A percentile compares a stretch with the other conserved stretches of the same genome.
phyloP scores from a whole-genome alignment of 1,140 invertebrate genomes.

The Artemia franciscana region DNA sequence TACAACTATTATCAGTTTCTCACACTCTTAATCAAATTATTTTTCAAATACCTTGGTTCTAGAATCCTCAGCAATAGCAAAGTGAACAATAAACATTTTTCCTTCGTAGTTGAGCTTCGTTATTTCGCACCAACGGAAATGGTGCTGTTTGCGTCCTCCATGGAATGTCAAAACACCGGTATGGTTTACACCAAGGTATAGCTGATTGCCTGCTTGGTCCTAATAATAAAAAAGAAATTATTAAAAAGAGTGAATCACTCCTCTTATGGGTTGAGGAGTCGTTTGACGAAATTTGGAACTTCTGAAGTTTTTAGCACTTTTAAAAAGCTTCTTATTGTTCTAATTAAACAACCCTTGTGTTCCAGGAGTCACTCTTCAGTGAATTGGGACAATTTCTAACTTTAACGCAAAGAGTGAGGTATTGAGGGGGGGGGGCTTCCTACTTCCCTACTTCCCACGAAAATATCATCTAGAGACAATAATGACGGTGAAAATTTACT shows the following conservation, averaged over 20 bases:
- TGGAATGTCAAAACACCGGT: constrained; percentile 83
- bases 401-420: too few relatives aligned
- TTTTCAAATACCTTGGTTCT: constrained; percentile 36
- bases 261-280: background rate
- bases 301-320: too few relatives aligned
- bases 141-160: constrained; percentile 68
- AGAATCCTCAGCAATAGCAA: constrained; percentile 41
- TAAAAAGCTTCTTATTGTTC: too few relatives aligned
- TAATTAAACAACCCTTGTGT: too few relatives aligned
- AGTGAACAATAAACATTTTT: constrained; percentile 92
- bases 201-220: constrained; percentile 67
- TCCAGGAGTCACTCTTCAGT: too few relatives aligned
- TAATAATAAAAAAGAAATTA: constrained; percentile 20
- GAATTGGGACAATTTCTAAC: too few relatives aligned
- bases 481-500: too few relatives aligned
- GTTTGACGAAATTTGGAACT: background rate
- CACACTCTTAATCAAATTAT: too few relatives aligned
- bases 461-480: too few relatives aligned
- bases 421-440: too few relatives aligned
- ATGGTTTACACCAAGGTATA: constrained; percentile 86
- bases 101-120: constrained; percentile 90
- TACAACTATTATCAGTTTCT: too few relatives aligned
- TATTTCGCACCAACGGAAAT: constrained; percentile 85
- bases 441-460: background rate
- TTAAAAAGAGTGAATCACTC: background rate